These are phyloP conservation scores for Heteronetta atricapilla DNA, from an alignment of 2,113 vertebrate genomes.

Conservation along the genomic window DNA sequence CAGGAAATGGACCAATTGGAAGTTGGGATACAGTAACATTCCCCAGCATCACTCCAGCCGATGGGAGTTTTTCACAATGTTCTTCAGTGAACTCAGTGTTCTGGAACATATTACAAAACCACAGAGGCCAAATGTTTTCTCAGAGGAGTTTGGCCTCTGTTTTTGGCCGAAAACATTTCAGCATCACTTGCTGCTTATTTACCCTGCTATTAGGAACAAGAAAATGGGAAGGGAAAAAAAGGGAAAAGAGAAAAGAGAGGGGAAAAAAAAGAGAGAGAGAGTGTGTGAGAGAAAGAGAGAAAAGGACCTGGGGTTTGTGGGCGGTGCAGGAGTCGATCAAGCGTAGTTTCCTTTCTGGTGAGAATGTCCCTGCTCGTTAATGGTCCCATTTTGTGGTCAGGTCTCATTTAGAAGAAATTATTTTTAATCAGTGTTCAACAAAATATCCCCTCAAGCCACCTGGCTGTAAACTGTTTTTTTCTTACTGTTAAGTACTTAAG, in stretches of 20 bases:
- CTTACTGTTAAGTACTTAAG: conserved; percentile 79
- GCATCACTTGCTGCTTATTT: conserved; percentile 81
- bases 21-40: conserved; percentile 82
- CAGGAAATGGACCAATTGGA: conserved; percentile 83
- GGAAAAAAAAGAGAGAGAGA: background rate
- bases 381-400: conserved; percentile 84
- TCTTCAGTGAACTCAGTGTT: conserved; percentile 81
- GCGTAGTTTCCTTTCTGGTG: conserved; percentile 77
- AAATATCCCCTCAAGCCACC: conserved; percentile 84
- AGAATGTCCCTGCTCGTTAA: conserved; percentile 78
- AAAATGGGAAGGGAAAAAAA: conserved; percentile 52
- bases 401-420: conserved; percentile 89
- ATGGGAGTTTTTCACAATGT: conserved; percentile 83
- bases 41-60: conserved; percentile 76
- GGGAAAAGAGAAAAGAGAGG: background rate
- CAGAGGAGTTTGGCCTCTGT: conserved; percentile 82
- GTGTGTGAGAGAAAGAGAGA: background rate
- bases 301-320: conserved; percentile 65
- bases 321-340: conserved; percentile 70
- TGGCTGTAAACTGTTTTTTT: conserved; percentile 77
- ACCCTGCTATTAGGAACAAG: conserved; percentile 77
- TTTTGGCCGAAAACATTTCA: conserved; percentile 83
- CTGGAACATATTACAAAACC: conserved; percentile 88
- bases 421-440: conserved; percentile 85
- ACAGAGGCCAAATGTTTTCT: conserved; percentile 87